Evolutionary conservation across 2,797 vertebrate species (phyloP).

Genomic region (Ciconia nigra): DNA sequence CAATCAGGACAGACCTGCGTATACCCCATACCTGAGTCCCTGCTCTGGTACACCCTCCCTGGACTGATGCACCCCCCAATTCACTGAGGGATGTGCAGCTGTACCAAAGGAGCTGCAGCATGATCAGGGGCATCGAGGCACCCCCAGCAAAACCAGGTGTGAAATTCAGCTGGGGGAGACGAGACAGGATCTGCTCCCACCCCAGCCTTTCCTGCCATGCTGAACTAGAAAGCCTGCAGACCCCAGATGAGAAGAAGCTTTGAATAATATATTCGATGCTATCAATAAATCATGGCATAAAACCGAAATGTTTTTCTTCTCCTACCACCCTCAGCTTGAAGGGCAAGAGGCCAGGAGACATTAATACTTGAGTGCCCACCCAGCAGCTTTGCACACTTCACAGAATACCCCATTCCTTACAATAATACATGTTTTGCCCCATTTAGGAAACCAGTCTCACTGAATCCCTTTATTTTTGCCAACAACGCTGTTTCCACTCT

Average conservation of each 20-base stretch:
- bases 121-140: not conserved
- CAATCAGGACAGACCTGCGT: not conserved
- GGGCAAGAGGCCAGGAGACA: not conserved
- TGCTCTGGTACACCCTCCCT: not conserved
- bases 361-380: not conserved
- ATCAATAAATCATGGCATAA: constrained; percentile 41
- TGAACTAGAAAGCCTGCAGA: not conserved
- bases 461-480: not conserved
- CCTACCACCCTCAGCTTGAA: not conserved
- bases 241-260: not conserved
- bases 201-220: not conserved
- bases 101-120: not conserved
- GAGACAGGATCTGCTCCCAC: not conserved
- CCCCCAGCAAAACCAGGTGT: not conserved
- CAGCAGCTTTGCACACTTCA: not conserved
- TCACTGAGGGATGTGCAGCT: not conserved
- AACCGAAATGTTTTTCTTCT: not conserved
- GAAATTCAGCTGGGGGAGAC: not conserved
- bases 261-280: not conserved
- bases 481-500: not conserved
- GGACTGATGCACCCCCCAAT: too few relatives aligned
- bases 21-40: not conserved
- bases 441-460: not conserved
- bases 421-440: not conserved
- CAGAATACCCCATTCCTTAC: not conserved